Evolutionary conservation across 2,113 vertebrate species (phyloP).

Genomic region (Vidua macroura): DNA sequence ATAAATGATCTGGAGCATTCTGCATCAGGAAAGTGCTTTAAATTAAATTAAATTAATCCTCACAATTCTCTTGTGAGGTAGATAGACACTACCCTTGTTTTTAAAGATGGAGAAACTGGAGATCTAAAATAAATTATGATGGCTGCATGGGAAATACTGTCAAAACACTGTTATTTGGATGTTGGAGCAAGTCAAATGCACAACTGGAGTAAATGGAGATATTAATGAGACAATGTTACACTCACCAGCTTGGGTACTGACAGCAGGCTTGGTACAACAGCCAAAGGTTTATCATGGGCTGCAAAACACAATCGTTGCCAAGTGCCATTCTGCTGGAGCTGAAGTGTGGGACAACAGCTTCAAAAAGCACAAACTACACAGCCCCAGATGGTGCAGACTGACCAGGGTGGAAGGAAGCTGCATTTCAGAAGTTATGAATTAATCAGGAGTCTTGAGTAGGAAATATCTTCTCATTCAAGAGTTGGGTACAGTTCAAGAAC

Average conservation of each 20-base stretch:
- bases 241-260: background rate
- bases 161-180: background rate
- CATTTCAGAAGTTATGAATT: background rate
- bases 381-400: background rate
- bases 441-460: background rate
- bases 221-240: background rate
- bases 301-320: background rate
- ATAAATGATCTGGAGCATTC: constrained; percentile 31
- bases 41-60: constrained; percentile 32
- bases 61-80: constrained; percentile 23
- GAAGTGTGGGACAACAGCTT: background rate
- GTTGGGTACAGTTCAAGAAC: constrained; percentile 24
- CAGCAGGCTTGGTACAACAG: background rate
- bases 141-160: background rate
- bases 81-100: background rate
- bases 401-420: background rate
- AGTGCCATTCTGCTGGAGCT: background rate
- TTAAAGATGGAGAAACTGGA: constrained; percentile 20
- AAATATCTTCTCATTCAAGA: background rate
- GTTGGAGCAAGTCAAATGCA: background rate
- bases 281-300: background rate
- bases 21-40: constrained; percentile 1
- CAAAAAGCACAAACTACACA: background rate
- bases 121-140: background rate
- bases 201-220: background rate